Conservation (phyloP, 1,140 invertebrate species). For the Zaprionus vittiger region DNA sequence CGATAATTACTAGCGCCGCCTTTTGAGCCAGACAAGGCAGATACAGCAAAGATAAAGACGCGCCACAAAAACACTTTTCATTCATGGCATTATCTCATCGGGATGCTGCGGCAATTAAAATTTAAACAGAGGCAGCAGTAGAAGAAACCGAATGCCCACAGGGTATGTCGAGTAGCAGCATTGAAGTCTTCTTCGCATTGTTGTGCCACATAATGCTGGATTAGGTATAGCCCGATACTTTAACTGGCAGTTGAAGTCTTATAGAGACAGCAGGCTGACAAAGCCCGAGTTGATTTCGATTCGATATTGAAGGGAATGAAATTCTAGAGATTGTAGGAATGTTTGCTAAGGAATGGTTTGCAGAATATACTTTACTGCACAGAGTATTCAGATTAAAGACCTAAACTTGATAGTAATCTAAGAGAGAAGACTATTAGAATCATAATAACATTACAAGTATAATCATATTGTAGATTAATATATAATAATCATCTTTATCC, state of each 20-base stretch:
- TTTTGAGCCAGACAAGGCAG: slow-evolving; percentile 44
- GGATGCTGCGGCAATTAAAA: slow-evolving; percentile 69
- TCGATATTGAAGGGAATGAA: background rate
- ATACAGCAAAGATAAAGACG: slow-evolving; percentile 8
- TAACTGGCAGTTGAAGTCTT: slow-evolving; percentile 14
- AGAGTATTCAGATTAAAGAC: background rate
- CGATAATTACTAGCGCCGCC: slow-evolving; percentile 80
- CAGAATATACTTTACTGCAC: too few species aligned
- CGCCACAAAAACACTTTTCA: slow-evolving; percentile 47
- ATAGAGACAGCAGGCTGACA: background rate
- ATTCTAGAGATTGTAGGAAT: background rate
- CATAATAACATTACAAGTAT: too few species aligned
- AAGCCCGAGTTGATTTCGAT: background rate
- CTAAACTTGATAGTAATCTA: background rate
- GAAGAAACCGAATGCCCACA: slow-evolving; percentile 1
- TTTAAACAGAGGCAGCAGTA: slow-evolving; percentile 69
- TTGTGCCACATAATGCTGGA: slow-evolving; percentile 64
- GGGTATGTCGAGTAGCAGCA: slow-evolving; percentile 57
- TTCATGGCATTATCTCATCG: slow-evolving; percentile 50
- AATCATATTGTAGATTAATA: too few species aligned
- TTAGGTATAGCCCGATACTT: slow-evolving; percentile 50
- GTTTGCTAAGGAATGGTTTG: background rate
- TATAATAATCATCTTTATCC: too few species aligned
- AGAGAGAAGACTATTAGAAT: too few species aligned
- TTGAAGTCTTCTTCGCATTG: slow-evolving; percentile 59